Percentiles rank a stretch among this genome's conserved stretches.
Conservation (phyloP, 92 coral and sea anemone genomes). For the Paragorgia papillata region DNA sequence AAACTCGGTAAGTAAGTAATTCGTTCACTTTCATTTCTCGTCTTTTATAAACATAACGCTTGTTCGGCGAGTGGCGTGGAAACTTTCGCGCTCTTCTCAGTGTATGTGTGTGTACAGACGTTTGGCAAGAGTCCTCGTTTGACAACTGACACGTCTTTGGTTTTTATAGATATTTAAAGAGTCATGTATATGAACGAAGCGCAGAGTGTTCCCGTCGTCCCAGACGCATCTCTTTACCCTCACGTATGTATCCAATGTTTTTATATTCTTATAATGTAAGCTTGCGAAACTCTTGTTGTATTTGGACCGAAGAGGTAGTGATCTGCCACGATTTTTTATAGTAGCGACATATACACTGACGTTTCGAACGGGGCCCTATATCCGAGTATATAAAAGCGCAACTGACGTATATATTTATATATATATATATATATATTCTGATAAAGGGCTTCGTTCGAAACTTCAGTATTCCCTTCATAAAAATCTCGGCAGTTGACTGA, state of each 20-base stretch:
- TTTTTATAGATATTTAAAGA: conserved; percentile 35
- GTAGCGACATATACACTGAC: too few relatives aligned
- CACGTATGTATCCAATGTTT: conserved; percentile 66
- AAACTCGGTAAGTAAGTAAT: conserved; percentile 52
- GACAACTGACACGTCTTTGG: conserved; percentile 24
- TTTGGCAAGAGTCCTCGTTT: not conserved
- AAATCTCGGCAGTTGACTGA: too few relatives aligned
- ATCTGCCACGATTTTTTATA: too few relatives aligned
- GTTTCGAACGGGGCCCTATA: too few relatives aligned
- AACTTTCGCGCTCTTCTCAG: conserved; percentile 17
- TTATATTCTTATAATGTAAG: too few relatives aligned
- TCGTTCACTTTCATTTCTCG: conserved; percentile 41
- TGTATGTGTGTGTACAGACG: conserved; percentile 4
- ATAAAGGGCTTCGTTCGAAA: too few relatives aligned
- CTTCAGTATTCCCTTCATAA: too few relatives aligned
- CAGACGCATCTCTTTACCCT: conserved; percentile 92
- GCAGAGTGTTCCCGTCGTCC: conserved; percentile 72
- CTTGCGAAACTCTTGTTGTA: too few relatives aligned
- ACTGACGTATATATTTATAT: too few relatives aligned
- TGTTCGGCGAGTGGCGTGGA: not conserved
- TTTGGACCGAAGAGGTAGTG: too few relatives aligned
- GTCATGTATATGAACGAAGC: conserved; percentile 51
- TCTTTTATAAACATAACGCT: not conserved
- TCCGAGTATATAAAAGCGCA: too few relatives aligned
- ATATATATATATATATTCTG: too few relatives aligned